Evolutionary conservation across 2,113 vertebrate species (phyloP).

Genomic region (Sebastes schlegelii): DNA sequence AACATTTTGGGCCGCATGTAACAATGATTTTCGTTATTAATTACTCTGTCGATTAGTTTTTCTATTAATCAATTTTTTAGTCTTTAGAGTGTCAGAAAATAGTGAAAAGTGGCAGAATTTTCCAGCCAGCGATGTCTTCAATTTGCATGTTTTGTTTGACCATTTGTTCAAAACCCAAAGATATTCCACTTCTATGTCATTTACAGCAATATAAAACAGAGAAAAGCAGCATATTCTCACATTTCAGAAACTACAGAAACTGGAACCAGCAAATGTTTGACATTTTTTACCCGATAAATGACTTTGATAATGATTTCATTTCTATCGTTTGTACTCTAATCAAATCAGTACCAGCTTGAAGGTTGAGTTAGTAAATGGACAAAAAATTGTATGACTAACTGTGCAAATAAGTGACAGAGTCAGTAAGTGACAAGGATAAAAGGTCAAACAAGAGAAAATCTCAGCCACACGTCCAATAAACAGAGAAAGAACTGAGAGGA

Average conservation of each 20-base stretch:
- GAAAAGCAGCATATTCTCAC: background rate
- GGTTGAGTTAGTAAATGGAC: background rate
- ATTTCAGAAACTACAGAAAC: background rate
- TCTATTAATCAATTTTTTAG: background rate
- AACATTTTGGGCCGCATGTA: background rate
- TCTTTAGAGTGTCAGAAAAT: too few relatives aligned
- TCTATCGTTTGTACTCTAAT: background rate
- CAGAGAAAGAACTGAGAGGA: background rate
- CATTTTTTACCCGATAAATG: background rate
- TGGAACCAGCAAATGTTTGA: background rate
- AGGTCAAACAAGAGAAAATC: background rate
- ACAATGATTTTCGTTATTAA: background rate
- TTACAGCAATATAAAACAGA: background rate
- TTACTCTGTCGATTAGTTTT: background rate
- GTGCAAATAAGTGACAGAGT: background rate
- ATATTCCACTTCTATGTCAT: background rate
- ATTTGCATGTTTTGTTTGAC: background rate
- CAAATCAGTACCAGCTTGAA: background rate
- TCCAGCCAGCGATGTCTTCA: background rate
- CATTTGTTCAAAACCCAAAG: background rate
- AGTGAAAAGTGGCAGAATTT: background rate
- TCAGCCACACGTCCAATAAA: conserved; percentile 8
- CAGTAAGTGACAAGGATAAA: conserved; percentile 22
- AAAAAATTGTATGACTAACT: conserved; percentile 13
- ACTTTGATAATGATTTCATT: background rate